A percentile compares a stretch with the other conserved stretches of the same genome.
Conservation (phyloP, 2,888 invertebrate species). For the Drosophila siamana region DNA sequence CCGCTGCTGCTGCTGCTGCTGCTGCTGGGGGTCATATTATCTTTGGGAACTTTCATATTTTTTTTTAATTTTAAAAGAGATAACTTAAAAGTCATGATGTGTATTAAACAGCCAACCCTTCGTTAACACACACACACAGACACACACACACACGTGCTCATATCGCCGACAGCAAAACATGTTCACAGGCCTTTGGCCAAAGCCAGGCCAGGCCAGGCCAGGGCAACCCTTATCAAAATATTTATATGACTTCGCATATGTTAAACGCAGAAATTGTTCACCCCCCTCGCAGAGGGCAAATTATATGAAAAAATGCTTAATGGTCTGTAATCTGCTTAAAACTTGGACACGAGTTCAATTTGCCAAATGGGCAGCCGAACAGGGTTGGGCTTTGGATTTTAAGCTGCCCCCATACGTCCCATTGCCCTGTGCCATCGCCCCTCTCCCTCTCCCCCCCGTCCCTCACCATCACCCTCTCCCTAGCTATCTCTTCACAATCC, state of each 20-base stretch:
- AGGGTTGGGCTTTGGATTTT: slow-evolving; percentile 41
- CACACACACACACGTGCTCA: slow-evolving; percentile 14
- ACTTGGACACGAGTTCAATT: slow-evolving; percentile 81
- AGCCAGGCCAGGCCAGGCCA: slow-evolving; percentile 60
- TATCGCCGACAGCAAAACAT: slow-evolving; percentile 57
- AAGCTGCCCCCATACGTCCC: slow-evolving; percentile 46
- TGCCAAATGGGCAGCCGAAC: slow-evolving; percentile 66
- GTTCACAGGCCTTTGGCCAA: slow-evolving; percentile 61
- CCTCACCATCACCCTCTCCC: neutral
- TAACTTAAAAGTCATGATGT: slow-evolving; percentile 83
- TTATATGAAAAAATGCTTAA: slow-evolving; percentile 76
- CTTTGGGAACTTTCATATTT: slow-evolving; percentile 23
- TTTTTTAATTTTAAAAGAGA: slow-evolving; percentile 70
- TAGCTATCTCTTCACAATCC: neutral
- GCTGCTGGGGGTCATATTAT: slow-evolving; percentile 42
- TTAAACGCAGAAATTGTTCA: slow-evolving; percentile 65
- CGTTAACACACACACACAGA: slow-evolving; percentile 26
- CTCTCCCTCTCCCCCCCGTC: neutral
- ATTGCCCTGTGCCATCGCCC: neutral
- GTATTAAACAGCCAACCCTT: slow-evolving; percentile 68
- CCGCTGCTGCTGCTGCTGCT: slow-evolving; percentile 1
- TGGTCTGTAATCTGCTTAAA: slow-evolving; percentile 83
- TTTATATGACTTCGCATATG: slow-evolving; percentile 79
- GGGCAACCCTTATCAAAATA: slow-evolving; percentile 82
- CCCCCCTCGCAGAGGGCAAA: slow-evolving; percentile 24